phyloP scores from a whole-genome alignment of 2,113 vertebrate species.

The Sterrhoptilus dennistouni region DNA sequence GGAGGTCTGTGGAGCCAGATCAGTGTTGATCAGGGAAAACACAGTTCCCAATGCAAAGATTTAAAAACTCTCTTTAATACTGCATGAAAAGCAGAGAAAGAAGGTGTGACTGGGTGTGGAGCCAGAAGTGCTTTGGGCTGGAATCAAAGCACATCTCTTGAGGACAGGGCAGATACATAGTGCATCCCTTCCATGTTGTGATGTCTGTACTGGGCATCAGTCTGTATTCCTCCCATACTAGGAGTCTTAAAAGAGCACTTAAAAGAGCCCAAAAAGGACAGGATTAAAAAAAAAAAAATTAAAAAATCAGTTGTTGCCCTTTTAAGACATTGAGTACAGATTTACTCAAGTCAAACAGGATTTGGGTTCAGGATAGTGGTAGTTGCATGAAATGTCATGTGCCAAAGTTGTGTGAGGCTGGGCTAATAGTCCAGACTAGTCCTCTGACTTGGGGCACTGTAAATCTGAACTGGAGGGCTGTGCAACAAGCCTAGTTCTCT shows the following conservation, averaged over 20 bases:
- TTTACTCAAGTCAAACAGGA: not conserved
- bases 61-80: not conserved
- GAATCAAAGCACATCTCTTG: accelerated
- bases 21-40: slow-evolving; percentile 17
- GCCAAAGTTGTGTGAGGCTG: not conserved
- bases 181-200: accelerated
- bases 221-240: accelerated
- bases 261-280: not conserved
- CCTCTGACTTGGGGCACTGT: not conserved
- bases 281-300: not conserved
- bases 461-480: not conserved
- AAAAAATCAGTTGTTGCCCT: not conserved
- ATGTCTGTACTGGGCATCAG: not conserved
- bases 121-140: accelerated
- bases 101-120: not conserved
- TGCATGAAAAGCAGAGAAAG: not conserved
- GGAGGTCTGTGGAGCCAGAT: slow-evolving; percentile 41
- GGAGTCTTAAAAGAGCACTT: not conserved
- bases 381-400: not conserved
- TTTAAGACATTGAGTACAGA: not conserved
- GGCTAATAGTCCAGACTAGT: not conserved
- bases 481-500: accelerated
- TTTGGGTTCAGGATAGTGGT: not conserved
- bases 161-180: too few species aligned
- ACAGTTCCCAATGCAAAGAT: not conserved